Evolutionary conservation across 2,888 invertebrate species (phyloP).

Genomic region (Melinaea menophilus): DNA sequence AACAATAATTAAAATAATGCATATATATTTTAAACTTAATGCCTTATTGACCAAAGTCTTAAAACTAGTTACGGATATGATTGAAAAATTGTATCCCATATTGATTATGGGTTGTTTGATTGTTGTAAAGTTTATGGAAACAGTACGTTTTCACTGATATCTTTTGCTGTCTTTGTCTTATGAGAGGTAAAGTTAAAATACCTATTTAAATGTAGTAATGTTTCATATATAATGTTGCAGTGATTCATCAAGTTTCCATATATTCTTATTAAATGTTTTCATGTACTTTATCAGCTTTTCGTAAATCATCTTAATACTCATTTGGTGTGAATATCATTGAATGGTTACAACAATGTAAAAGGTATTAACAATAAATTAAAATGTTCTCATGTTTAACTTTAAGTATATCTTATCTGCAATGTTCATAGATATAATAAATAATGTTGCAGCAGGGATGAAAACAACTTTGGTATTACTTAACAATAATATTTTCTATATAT

Average conservation of each 20-base stretch:
- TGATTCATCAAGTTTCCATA: not conserved
- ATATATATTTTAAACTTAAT: slow-evolving; percentile 77
- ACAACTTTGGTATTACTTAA: not conserved
- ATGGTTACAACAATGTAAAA: too few relatives aligned
- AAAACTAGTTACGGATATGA: slow-evolving; percentile 74
- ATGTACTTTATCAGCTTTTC: not conserved
- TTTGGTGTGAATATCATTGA: slow-evolving; percentile 1
- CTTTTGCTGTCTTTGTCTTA: slow-evolving; percentile 54
- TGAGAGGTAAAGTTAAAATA: slow-evolving; percentile 39
- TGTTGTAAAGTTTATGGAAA: slow-evolving; percentile 73
- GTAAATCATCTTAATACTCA: not conserved
- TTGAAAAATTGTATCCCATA: slow-evolving; percentile 62
- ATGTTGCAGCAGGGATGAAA: slow-evolving; percentile 1
- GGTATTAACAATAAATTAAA: too few relatives aligned
- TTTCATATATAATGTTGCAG: slow-evolving; percentile 14
- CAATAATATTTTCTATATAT: slow-evolving; percentile 10
- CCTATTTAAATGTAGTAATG: slow-evolving; percentile 39
- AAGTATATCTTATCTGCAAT: not conserved
- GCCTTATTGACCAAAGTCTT: slow-evolving; percentile 79
- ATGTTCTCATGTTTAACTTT: too few relatives aligned
- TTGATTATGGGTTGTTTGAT: slow-evolving; percentile 71
- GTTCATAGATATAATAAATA: not conserved
- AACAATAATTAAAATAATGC: slow-evolving; percentile 73
- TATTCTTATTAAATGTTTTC: not conserved
- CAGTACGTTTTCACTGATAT: slow-evolving; percentile 59